Evolutionary conservation across 2,888 invertebrate genomes (phyloP), one percentile per base, ranked within the genome.

Genomic region (Agrochola circellaris): DNA sequence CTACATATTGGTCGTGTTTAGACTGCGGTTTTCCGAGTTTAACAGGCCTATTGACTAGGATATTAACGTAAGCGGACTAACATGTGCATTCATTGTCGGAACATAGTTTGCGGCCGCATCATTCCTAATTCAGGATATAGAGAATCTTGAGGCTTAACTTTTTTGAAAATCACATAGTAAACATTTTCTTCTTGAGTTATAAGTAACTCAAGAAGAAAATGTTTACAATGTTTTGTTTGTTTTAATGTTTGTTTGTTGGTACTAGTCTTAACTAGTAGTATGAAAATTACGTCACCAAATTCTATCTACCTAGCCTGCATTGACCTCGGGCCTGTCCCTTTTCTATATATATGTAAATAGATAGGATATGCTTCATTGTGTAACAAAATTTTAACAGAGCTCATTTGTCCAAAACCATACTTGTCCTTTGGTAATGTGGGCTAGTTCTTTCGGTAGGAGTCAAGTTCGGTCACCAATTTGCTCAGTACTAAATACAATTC

Each of bases 1-100:
- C 66, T 20, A 73, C 58, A 61, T 15, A 51, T 78, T 42, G 13
- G 42, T 58, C 38, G 15, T 73, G 64, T 84, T 84, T 34, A 30
- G 34, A 6, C 38, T 2, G 30, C 17, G 30, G 54, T 54, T 68
- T 69, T 79, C 26, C 26, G 23, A 60, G 48, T 54, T 74, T n/a
- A 66, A 69, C 51, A 62, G n/a, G 38, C 30, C 56, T 54, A 13
- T 79, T 51, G 11, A 64, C n/a, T 38, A 62, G 70, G 34, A 45
- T 70, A 34, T 48, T 54, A 62, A 66, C 30, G 23, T 34, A 45
- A 26, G 26, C 26, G 26, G 75, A 45, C 42, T 42, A n/a, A 17
- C 20, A 81, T 58, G 56, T 48, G 54, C 81, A 73, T 73, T 56
- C 34, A 56, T 23, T 56, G 38, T 48, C 2, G 6, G 20, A 54